Evolutionary conservation across 2,888 invertebrate species (phyloP), one percentile per base, ranked within the genome.

Genomic region (Gasteruption jaculator): DNA sequence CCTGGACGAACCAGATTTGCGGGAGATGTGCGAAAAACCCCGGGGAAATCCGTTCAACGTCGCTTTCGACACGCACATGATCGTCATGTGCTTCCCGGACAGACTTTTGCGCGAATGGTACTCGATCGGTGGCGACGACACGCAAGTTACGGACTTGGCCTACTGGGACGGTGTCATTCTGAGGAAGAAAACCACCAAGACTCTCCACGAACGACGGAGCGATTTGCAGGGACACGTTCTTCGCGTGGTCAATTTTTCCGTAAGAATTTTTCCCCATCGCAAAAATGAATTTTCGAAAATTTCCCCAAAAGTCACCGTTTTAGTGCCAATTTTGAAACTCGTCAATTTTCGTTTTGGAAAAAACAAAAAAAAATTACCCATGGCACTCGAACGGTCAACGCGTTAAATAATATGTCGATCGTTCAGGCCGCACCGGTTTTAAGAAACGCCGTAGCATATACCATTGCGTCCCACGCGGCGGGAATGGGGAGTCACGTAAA

Each of bases 81-180:
- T 64, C n/a, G 53, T 65, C 1, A 38, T 49, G 3, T 60, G 63
- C 22, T 52, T 55, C 32, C 34, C 48, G 5, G 25, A 43, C 5
- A 36, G 52, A 3, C 12, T 21, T 5, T 12, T 65, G 3, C 41
- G 26, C 1, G 65, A 65, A 21, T 64, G 64, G 61, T 66, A 61
- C 42, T 38, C 58, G 5, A 5, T 57, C 2, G 31, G 40, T 3
- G 46, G 49, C 2, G 54, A 61, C 25, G 18, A 29, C 2, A 58
- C 58, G n/a, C 46, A 48, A 30, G 43, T 38, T 0, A 41, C 38
- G 1, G 25, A 48, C 11, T 35, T 60, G 19, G 63, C 58, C 3
- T 41, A 26, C 1, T 65, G 63, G 63, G 27, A 22, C n/a, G 49
- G 46, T n/a, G 3, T 56, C 1, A 30, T 27, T 5, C 35, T 44